Evolutionary conservation across 2,113 vertebrate species (phyloP), one percentile per base, ranked within the genome.

Genomic region (Pedionomus torquatus): DNA sequence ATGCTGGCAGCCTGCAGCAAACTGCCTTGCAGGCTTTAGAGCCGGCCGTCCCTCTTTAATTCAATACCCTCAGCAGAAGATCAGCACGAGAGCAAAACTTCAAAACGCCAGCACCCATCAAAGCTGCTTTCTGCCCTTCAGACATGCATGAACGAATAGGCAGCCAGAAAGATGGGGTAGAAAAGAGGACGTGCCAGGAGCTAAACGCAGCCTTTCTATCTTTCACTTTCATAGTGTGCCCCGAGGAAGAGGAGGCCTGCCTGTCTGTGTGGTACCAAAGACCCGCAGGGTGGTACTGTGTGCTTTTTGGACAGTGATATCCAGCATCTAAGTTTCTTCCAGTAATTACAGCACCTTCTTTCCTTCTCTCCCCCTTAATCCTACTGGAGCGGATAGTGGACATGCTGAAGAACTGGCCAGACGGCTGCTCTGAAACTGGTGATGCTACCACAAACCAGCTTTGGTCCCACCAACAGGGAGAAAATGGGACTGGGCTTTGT

Each of bases 391-490:
- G 75, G 51, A 7, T 2, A 28, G 15, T 8, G 49, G 16, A 20
- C 8, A 15, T 6, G 5, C 23, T 54, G 58, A 69, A 64, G 30
- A 69, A 18, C 7, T 9, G 9, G 20, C 46, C 58, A 46, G 35
- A 37, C 65, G 83, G 23, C 58, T 74, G 58, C 71, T 31, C 30
- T 83, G 57, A 19, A 48, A 19, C 54, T 82, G n/a, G 35, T 80
- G 83, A 30, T 48, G 17, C 4, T 70, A 58, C 17, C 57, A 51
- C n/a, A 51, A 37, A 31, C 25, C 74, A 46, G 46, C 84, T 55
- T 43, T 30, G 41, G n/a, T 18, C 9, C 16, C 43, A 15, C 8
- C 1, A 1, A 0, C 4, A 4, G n/a, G 65, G 44, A 17, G 49
- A 30, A 66, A 41, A 43, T 3, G 3, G 49, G 46, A 31, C 58